Percentiles rank a stretch among this genome's conserved stretches.
Conservation (phyloP, 2,888 invertebrate genomes). For the Chamaedrilus cognettii region DNA sequence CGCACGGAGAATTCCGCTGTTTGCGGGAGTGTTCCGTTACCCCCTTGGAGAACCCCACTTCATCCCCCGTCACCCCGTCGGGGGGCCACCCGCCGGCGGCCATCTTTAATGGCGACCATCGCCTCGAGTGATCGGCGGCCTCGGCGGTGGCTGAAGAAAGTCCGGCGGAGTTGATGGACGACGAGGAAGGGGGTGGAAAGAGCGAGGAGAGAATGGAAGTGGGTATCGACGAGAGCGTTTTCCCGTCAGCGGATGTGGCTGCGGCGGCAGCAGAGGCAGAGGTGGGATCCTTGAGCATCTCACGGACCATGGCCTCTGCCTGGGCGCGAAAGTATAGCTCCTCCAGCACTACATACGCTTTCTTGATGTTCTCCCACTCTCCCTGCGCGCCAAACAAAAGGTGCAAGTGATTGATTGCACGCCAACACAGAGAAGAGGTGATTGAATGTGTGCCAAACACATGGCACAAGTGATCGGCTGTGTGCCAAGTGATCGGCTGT, state of each 20-base stretch:
- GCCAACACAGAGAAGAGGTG: no score
- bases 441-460: no score
- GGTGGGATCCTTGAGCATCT: conserved; percentile 15
- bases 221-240: not conserved
- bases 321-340: conserved; percentile 29
- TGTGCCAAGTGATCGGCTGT: no score
- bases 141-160: not conserved
- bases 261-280: not conserved
- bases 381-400: no score
- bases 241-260: not conserved
- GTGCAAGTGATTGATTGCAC: no score
- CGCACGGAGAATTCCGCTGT: not conserved
- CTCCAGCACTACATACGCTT: conserved; percentile 32
- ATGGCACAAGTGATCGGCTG: no score
- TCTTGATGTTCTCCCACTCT: conserved; percentile 36
- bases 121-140: not conserved
- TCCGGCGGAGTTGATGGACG: no score
- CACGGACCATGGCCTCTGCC: conserved; percentile 21
- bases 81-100: not conserved
- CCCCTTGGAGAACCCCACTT: no score
- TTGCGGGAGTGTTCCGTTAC: not conserved
- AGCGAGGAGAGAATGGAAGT: not conserved
- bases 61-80: not conserved
- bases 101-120: not conserved
- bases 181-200: not conserved